Evolutionary conservation across 1,140 invertebrate species (phyloP), one percentile per base, ranked within the genome.

Genomic region (Danaus plexippus): DNA sequence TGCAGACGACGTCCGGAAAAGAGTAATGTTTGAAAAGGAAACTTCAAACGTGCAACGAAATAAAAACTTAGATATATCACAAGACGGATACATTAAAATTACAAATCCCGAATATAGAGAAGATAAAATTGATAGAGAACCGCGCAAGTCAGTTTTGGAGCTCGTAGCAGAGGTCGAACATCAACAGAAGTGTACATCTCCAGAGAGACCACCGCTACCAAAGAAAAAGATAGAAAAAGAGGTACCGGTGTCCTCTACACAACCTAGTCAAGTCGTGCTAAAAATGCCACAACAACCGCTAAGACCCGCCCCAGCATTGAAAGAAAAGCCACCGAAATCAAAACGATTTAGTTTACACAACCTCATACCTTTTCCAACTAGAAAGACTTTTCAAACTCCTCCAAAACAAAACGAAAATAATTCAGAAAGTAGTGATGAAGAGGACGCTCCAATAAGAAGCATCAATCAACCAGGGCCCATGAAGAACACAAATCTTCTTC

Each of bases 401-500:
- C 79, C 81, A 10, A 87, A 87, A 67, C 78, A 85, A 56, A 87
- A 86, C 58, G 83, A 85, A 9, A 88, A 87, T 54, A 84, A 87
- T 52, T 88, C 86, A 5, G 89, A 90, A 67, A 90, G 87, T 59
- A 89, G 88, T 62, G 87, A 91, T 59, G 88, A 90, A 71, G 89
- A 90, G 73, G 88, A 89, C 63, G 79, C 75, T 56, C 88, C 88
- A 7, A 84, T 89, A 18, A 75, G 88, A 55, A 86, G 78, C 56
- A 72, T 79, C 8, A 82, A 88, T 52, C 85, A 87, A 57, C 88
- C 87, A 0, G 88, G 88, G 5, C 81, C 87, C 0, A 89, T 89
- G 88, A 87, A 80, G 48, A 88, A 89, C 58, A 77, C 88, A 6
- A 89, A 89, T 66, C 63, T 89, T 9, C 73, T 89, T 1, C 87